These are phyloP conservation scores for Trachymyrmex septentrionalis DNA, from an alignment of 1,140 invertebrate genomes.

Conservation along the genomic window DNA sequence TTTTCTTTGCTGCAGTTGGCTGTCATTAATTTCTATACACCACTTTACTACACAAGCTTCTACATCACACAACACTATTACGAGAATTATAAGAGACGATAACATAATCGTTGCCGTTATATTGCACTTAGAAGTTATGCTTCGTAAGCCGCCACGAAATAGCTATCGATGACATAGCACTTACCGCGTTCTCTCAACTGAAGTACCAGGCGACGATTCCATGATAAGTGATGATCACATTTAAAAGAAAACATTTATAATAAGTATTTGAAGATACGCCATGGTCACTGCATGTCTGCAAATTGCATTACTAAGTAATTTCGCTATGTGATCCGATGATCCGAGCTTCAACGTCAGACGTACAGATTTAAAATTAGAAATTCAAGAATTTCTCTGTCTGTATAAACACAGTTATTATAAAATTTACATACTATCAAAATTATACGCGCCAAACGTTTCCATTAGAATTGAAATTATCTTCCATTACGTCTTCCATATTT, in stretches of 20 bases:
- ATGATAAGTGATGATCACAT: constrained; percentile 18
- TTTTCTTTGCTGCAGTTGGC: constrained; percentile 15
- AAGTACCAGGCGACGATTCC: constrained; percentile 31
- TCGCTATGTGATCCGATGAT: constrained; percentile 17
- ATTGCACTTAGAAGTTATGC: constrained; percentile 44
- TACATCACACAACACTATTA: constrained; percentile 28
- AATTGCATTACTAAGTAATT: not conserved
- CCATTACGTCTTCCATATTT: not conserved
- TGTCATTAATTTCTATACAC: constrained; percentile 44
- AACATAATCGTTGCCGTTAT: constrained; percentile 51
- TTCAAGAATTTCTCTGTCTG: not conserved
- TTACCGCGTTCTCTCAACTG: constrained; percentile 49
- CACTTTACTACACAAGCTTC: constrained; percentile 24
- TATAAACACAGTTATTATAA: constrained; percentile 15
- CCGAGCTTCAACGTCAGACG: not conserved
- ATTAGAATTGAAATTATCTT: not conserved
- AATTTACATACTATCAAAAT: constrained; percentile 12
- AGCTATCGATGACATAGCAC: constrained; percentile 54
- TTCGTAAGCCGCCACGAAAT: constrained; percentile 27
- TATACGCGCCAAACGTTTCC: not conserved
- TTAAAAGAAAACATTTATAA: constrained; percentile 32
- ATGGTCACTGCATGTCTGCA: not conserved
- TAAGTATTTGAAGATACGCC: not conserved
- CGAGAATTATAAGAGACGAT: constrained; percentile 59
- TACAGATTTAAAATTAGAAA: constrained; percentile 9